Conservation (phyloP, 2,113 vertebrate genomes). For the Crotophaga sulcirostris region DNA sequence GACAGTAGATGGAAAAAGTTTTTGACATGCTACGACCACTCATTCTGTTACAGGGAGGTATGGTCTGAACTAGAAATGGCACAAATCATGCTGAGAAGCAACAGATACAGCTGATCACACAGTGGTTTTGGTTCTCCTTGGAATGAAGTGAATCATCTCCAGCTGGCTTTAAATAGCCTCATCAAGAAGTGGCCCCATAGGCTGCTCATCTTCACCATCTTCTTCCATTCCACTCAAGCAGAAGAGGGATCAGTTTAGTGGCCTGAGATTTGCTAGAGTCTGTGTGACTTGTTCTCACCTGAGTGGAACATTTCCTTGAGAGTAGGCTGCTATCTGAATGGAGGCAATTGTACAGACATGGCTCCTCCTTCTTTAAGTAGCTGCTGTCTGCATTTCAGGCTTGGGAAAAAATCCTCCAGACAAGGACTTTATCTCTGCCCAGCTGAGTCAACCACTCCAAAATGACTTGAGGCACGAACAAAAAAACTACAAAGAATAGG, state of each 20-base stretch:
- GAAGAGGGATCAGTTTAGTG: background rate
- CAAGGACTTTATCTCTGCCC: background rate
- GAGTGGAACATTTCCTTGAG: background rate
- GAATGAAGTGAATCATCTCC: background rate
- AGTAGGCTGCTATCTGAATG: background rate
- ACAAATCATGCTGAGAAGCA: background rate
- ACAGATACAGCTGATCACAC: background rate
- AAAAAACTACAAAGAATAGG: background rate
- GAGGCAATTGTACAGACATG: background rate
- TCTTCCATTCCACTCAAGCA: background rate
- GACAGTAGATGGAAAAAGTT: fast-evolving
- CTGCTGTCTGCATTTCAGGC: background rate
- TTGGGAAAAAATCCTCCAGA: background rate
- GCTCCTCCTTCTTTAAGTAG: background rate
- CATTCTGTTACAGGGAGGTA: background rate
- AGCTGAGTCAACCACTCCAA: background rate
- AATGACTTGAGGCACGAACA: background rate
- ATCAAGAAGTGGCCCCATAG: background rate
- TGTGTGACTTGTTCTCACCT: background rate
- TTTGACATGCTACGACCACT: background rate
- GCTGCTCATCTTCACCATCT: background rate
- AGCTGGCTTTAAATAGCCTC: background rate
- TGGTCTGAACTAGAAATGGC: background rate
- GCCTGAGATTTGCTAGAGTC: background rate
- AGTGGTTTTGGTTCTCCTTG: background rate